Conservation (phyloP, 1,140 invertebrate genomes). For the Drosophila littoralis region DNA sequence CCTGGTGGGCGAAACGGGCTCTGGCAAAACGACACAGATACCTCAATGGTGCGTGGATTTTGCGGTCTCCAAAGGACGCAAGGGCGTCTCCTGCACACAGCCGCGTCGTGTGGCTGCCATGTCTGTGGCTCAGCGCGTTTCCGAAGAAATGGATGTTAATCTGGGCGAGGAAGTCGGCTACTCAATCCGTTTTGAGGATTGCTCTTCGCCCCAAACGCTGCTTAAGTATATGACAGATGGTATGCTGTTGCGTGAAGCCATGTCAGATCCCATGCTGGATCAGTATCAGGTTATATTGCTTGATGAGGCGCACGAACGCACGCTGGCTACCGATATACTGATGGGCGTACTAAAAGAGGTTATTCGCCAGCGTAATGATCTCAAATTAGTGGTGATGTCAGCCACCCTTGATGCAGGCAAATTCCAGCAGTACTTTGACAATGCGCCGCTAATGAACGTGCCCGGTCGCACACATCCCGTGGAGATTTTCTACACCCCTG, state of each 20-base stretch:
- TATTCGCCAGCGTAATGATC: slow-evolving; percentile 95
- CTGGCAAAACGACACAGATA: slow-evolving; percentile 98
- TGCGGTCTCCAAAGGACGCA: slow-evolving; percentile 89
- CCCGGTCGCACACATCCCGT: slow-evolving; percentile 97
- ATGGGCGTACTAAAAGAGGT: slow-evolving; percentile 99
- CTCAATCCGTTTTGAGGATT: slow-evolving; percentile 99
- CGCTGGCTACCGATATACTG: slow-evolving; percentile 98
- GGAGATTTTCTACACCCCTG: slow-evolving; percentile 99
- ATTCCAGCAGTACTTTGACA: slow-evolving; percentile 99
- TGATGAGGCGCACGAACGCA: slow-evolving; percentile 99
- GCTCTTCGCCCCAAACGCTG: slow-evolving; percentile 96
- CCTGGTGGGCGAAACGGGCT: slow-evolving; percentile 93
- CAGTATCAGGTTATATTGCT: slow-evolving; percentile 98
- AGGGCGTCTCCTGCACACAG: slow-evolving; percentile 98
- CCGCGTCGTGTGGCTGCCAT: slow-evolving; percentile 99
- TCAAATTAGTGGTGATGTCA: slow-evolving; percentile 99
- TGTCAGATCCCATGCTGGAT: slow-evolving; percentile 99
- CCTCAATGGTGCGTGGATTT: slow-evolving; percentile 97
- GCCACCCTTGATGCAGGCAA: slow-evolving; percentile 99
- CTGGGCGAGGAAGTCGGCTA: slow-evolving; percentile 99
- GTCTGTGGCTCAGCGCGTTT: slow-evolving; percentile 98
- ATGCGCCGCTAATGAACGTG: slow-evolving; percentile 99
- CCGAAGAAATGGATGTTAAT: slow-evolving; percentile 99
- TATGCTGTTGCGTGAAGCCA: slow-evolving; percentile 99
- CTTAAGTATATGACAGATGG: slow-evolving; percentile 99